Evolutionary conservation across 2,113 vertebrate species (phyloP).

Genomic region (Gambusia holbrooki): DNA sequence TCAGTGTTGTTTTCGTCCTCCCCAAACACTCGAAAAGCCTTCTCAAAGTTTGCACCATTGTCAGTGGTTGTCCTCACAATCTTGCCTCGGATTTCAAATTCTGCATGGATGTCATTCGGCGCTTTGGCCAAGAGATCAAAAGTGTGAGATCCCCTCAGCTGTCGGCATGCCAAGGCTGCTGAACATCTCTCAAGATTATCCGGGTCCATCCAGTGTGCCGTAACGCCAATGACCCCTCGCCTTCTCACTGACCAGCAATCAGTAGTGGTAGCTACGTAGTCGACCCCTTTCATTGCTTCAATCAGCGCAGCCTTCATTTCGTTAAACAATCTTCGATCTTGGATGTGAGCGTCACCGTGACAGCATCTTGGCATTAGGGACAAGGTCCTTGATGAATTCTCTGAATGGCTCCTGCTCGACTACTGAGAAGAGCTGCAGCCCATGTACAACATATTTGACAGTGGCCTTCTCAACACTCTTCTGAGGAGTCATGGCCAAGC

Average conservation of each 20-base stretch:
- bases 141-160: constrained; percentile 1
- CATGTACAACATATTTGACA: constrained; percentile 4
- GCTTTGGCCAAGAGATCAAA: neutral
- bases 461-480: constrained; percentile 6
- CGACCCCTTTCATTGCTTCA: neutral
- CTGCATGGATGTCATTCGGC: neutral
- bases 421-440: neutral
- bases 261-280: neutral
- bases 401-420: neutral
- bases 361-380: too few species aligned
- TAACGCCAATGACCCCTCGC: neutral
- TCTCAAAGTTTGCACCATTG: neutral
- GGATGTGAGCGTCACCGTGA: too few species aligned
- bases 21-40: constrained; percentile 1
- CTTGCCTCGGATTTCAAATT: constrained; percentile 3
- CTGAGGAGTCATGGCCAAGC: neutral
- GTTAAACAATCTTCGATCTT: too few species aligned
- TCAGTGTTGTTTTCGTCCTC: neutral
- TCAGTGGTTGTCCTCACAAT: neutral
- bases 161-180: neutral
- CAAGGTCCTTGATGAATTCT: neutral
- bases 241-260: constrained; percentile 3
- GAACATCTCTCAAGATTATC: neutral
- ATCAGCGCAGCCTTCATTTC: neutral
- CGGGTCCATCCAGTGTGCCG: too few species aligned